Evolutionary conservation across 2,888 invertebrate genomes (phyloP), one percentile per base, ranked within the genome.

Genomic region (Loripinus fragilis): DNA sequence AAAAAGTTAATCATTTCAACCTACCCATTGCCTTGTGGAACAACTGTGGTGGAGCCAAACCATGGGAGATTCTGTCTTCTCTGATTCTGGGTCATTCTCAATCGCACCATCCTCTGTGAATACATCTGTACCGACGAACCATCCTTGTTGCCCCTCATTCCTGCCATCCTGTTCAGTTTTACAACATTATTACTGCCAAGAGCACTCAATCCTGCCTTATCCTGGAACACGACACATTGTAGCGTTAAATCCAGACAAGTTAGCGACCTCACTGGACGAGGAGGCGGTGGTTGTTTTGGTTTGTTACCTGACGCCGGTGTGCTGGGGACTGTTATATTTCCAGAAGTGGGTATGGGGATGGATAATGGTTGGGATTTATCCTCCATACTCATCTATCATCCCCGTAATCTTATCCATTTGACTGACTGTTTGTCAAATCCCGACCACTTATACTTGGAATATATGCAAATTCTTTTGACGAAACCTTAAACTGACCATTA

Each of bases 61-160:
- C 81, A 85, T 12, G 89, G 89, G 76, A 88, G 76, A 20, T 86
- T 84, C 55, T 88, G 84, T 55, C 85, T 64, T 10, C 88, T 78
- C 70, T 87, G 85, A 76, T 87, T 87, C 75, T 89, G 89, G 64
- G 86, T 86, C 69, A 89, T 86, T 52, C 86, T 86, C 64, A 88
- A 75, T 10, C 87, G 75, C 65, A 89, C 87, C 85, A 89, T 85
- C 23, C 86, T 75, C 64, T 85, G 81, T 20, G 86, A 85, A 75
- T 85, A 86, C 85, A 85, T 86, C 60, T 86, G 86, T n/a, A 86
- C 80, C 15, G 86, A 83, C 0, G 85, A 82, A 2, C 80, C 64
- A 67, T 83, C 83, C 69, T 83, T 81, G 42, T 83, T 81, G 42
- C 80, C 81, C 55, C 83, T 80, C 78, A 86, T 80, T 55, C 80